Base-by-base conservation (phyloP, 2,888 invertebrate species). In the Neocrepidodera transversa region DNA sequence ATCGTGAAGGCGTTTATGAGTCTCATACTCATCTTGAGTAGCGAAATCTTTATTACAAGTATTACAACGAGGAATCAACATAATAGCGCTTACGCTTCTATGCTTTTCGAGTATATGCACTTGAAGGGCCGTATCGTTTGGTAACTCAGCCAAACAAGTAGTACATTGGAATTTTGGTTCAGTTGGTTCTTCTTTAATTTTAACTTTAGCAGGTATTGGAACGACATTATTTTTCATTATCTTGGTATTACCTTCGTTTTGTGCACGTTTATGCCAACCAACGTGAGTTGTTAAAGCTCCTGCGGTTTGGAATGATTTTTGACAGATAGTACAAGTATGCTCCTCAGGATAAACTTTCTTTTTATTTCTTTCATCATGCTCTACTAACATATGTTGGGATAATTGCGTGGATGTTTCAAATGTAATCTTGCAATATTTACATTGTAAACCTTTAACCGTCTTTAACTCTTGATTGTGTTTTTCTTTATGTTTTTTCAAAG, bases 301-400 rank as follows among this genome's bases (percentile, higher is more conserved):
- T 0, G 85, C 83, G 0, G 86, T 85, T 58, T 79, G 81, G 57
- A 88, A 84, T 0, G 81, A 81, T 69, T 87, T 89, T 1, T 84
- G 84, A 66, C 89, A 89, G 40, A 87, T 80, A 66, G 84, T 84
- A 67, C 89, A 89, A 69, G 83, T 81, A 69, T 84, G 83, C 23
- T 64, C 57, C 26, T 62, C 69, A 2, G 56, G 60, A 11, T 64
- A 60, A n/a, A 45, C 10, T 49, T 66, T 70, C 2, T 64, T 58
- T 48, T 68, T 72, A 13, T 47, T 47, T 13, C 60, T 64, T 48
- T 71, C 71, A 11, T 71, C 69, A 51, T 79, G 79, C 58, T 76
- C 76, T 2, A 61, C 47, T n/a, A 66, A 58, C 78, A 78, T 78
- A 49, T 79, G 79, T 4, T 71, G 68, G 13, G 72, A 70, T 16